Conservation (phyloP, 2,797 vertebrate genomes). For the Thalassophryne amazonica region DNA sequence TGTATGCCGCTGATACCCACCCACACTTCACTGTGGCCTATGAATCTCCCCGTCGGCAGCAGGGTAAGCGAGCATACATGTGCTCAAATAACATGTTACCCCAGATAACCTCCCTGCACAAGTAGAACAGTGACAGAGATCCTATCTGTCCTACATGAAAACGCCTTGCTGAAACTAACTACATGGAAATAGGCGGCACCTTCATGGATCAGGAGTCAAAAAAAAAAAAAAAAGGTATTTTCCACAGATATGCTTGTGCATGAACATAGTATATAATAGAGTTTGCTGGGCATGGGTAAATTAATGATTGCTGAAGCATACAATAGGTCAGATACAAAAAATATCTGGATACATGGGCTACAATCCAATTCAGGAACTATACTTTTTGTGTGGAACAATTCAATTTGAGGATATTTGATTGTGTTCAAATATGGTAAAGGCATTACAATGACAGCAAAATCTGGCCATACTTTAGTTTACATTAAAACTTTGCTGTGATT, state of each 20-base stretch:
- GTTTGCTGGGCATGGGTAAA: background rate
- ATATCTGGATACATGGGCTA: too few relatives aligned
- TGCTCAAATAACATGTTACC: slow-evolving; percentile 74
- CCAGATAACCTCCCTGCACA: slow-evolving; percentile 58
- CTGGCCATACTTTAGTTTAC: too few relatives aligned
- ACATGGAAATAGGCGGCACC: slow-evolving; percentile 8
- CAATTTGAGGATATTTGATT: too few relatives aligned
- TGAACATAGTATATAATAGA: background rate
- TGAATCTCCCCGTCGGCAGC: slow-evolving; percentile 61
- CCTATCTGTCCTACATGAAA: slow-evolving; percentile 12
- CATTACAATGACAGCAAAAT: too few relatives aligned
- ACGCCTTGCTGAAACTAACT: slow-evolving; percentile 16
- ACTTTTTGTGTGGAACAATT: too few relatives aligned
- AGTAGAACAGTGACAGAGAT: slow-evolving; percentile 25
- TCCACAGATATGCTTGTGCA: background rate
- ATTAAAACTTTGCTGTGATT: too few relatives aligned
- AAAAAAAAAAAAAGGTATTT: slow-evolving; percentile 1
- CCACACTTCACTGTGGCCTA: slow-evolving; percentile 49
- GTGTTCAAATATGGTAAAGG: too few relatives aligned
- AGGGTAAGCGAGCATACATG: slow-evolving; percentile 52
- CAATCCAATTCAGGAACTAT: too few relatives aligned
- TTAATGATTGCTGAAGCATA: background rate
- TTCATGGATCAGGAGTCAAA: background rate
- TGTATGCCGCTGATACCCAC: slow-evolving; percentile 15
- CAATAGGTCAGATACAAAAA: background rate